A percentile compares a stretch with the other conserved stretches of the same genome.
phyloP scores from a whole-genome alignment of 2,797 vertebrate species.

The Trachops cirrhosus region DNA sequence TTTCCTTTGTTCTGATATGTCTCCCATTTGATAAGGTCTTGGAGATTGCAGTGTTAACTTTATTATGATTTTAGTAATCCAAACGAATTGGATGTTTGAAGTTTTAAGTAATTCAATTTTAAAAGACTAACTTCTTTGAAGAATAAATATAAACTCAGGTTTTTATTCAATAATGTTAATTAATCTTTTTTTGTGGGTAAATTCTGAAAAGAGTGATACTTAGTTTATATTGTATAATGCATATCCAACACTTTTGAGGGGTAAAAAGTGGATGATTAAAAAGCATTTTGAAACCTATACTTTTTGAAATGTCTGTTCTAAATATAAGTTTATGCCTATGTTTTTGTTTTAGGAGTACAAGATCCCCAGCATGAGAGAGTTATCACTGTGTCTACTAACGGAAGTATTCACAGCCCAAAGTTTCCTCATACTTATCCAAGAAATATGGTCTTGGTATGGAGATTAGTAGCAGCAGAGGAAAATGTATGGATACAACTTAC shows the following conservation, averaged over 20 bases:
- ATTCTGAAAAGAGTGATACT: background rate
- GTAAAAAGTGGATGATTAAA: background rate
- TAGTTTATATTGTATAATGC: background rate
- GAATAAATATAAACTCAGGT: background rate
- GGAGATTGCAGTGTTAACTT: background rate
- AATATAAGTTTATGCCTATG: slow-evolving; percentile 54
- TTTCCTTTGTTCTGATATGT: background rate
- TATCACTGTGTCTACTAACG: slow-evolving; percentile 92
- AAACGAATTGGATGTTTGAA: background rate
- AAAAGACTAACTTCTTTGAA: background rate
- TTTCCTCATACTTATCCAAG: slow-evolving; percentile 95
- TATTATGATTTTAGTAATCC: background rate
- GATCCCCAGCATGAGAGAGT: slow-evolving; percentile 96
- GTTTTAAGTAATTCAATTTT: background rate
- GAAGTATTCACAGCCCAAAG: slow-evolving; percentile 94
- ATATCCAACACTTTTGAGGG: background rate
- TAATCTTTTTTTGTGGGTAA: background rate
- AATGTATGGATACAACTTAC: slow-evolving; percentile 94
- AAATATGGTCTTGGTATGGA: slow-evolving; percentile 92
- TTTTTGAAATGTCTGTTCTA: background rate
- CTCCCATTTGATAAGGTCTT: background rate
- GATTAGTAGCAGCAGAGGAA: slow-evolving; percentile 89
- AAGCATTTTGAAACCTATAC: background rate
- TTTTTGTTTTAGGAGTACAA: slow-evolving; percentile 91
- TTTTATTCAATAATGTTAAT: background rate